Conservation (phyloP, 2,113 vertebrate species). For the Bucco capensis region DNA sequence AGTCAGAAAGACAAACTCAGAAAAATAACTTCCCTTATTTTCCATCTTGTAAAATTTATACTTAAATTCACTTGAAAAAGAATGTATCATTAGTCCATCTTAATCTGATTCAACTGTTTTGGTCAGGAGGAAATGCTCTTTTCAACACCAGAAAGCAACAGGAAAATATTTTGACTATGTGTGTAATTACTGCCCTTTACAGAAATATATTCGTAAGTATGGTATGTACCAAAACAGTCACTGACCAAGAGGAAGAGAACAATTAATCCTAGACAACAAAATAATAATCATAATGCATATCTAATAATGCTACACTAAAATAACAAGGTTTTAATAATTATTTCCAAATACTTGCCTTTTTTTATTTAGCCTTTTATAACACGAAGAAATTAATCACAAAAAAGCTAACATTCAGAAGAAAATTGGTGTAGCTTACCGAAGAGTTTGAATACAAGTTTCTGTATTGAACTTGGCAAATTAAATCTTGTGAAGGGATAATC, state of each 20-base stretch:
- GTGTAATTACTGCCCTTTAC: background rate
- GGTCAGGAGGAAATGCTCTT: background rate
- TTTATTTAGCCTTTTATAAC: background rate
- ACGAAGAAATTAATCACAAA: background rate
- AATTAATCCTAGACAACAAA: background rate
- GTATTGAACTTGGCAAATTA: slow-evolving; percentile 52
- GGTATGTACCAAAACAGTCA: background rate
- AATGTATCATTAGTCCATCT: background rate
- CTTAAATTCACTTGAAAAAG: background rate
- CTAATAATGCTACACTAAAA: background rate
- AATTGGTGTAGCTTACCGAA: slow-evolving; percentile 53
- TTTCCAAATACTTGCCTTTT: background rate
- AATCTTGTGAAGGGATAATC: background rate
- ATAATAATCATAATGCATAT: background rate
- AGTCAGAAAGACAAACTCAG: background rate
- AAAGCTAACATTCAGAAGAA: background rate
- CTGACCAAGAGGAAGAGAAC: background rate
- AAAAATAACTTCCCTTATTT: background rate
- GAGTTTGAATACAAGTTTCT: slow-evolving; percentile 37
- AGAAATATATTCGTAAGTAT: background rate
- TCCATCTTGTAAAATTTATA: background rate
- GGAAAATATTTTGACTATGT: background rate
- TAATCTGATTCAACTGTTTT: background rate
- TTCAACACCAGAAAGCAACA: background rate
- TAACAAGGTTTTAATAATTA: background rate